Conservation (phyloP, 2,888 invertebrate genomes). For the Eupithecia inturbata region DNA sequence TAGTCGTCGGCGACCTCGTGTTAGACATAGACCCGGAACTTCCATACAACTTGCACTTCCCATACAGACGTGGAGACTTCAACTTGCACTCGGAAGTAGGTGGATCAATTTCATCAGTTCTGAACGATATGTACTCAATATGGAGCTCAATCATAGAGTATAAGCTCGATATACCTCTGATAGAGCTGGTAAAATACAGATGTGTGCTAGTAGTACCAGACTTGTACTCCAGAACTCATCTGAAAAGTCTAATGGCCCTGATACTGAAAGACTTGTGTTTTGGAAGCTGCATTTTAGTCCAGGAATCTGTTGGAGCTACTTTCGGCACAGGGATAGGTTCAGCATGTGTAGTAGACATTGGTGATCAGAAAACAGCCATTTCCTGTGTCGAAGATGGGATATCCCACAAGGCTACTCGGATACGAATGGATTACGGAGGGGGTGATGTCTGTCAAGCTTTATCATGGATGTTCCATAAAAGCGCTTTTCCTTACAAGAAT, state of each 20-base stretch:
- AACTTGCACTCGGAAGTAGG: slow-evolving; percentile 93
- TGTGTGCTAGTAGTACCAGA: slow-evolving; percentile 95
- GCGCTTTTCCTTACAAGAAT: slow-evolving; percentile 94
- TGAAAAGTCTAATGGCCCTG: slow-evolving; percentile 92
- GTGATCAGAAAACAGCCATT: slow-evolving; percentile 97
- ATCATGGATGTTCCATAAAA: slow-evolving; percentile 94
- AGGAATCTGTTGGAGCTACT: slow-evolving; percentile 85
- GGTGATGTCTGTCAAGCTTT: slow-evolving; percentile 96
- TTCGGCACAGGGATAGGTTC: slow-evolving; percentile 85
- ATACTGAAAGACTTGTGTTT: slow-evolving; percentile 93
- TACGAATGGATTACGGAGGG: slow-evolving; percentile 94
- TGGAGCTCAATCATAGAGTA: slow-evolving; percentile 93
- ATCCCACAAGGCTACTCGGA: slow-evolving; percentile 93
- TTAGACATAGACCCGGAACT: slow-evolving; percentile 87
- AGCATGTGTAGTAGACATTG: slow-evolving; percentile 97
- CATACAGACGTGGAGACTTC: slow-evolving; percentile 93
- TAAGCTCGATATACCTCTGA: slow-evolving; percentile 89
- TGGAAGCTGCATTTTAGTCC: slow-evolving; percentile 92
- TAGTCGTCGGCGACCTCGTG: slow-evolving; percentile 91
- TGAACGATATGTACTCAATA: slow-evolving; percentile 94
- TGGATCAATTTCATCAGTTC: slow-evolving; percentile 92
- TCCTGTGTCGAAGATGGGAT: slow-evolving; percentile 98
- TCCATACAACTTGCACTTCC: slow-evolving; percentile 95
- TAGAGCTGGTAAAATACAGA: slow-evolving; percentile 90
- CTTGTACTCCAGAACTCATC: slow-evolving; percentile 92